Base-by-base conservation (phyloP, 2,797 vertebrate genomes). In the Coendou prehensilis region DNA sequence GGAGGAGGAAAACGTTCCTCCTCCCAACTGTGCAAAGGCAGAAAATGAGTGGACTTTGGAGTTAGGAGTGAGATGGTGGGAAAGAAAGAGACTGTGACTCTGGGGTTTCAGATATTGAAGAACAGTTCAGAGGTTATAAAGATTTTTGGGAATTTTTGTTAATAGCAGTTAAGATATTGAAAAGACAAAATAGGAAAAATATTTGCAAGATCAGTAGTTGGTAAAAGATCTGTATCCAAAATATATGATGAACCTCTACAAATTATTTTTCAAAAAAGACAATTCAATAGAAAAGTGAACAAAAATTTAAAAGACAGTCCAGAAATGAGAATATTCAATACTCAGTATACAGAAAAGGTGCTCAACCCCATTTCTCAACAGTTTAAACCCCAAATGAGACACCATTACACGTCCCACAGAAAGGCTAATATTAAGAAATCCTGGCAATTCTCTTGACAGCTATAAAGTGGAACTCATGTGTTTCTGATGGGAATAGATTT, bases 151-250 rank as follows among this genome's bases (percentile, higher is more conserved):
- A 71, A 91, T 47, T 87, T 82, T 67, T 90, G 30, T 87, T 89
- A 69, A 20, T 89, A 75, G 23, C 17, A 78, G 8, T 87, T 61
- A 64, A 89, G 37, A 41, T 45, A 50, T 13, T 87, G 50, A 87
- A 90, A 95, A 73, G 73, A 30, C 63, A 80, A 64, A 61, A 71
- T 75, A 87, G 69, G 3, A 50, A 92, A 85, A 91, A 85, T 69
- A 80, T 67, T 67, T 81, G 41, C 13, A 59, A 17, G 78, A 52
- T 83, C 47, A 81, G 57, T 82, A 71, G 37, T 64, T 89, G 67
- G 71, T 26, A 67, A 79, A 84, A 71, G 26, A 67, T 89, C 63
- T n/a, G 14, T 89, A 61, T 57, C 23, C 41, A 71, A 78, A 86
- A 59, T 41, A 81, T 78, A 80, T 69, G 22, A 92, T n/a, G 41